Base-by-base conservation (phyloP, 37 sponge, comb jelly and placozoan genomes). In the Halisarca cf. caerulea region DNA sequence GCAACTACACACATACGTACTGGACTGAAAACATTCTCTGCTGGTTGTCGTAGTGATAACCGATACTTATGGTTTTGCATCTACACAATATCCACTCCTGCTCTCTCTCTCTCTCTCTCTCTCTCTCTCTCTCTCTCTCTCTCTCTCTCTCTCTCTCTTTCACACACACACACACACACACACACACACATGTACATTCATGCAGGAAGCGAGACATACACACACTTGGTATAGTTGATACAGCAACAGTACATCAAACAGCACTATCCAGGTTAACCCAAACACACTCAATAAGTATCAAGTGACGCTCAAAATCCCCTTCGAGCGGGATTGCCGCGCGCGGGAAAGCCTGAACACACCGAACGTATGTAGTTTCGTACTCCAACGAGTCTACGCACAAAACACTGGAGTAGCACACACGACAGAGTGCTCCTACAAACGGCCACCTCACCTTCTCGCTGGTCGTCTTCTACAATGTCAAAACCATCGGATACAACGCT, bases 131-230 rank as follows among this genome's bases (percentile, higher is more conserved):
- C n/a, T n/a, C n/a, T n/a, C n/a, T n/a, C n/a, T n/a, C n/a, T n/a
- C n/a, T n/a, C n/a, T n/a, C n/a, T n/a, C n/a, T n/a, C n/a, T n/a
- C n/a, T n/a, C n/a, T n/a, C n/a, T n/a, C n/a, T n/a, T n/a, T n/a
- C 79, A 78, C 54, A 42, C 70, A 68, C 47, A 66, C 70, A 68
- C 54, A 66, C 25, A 43, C 70, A 66, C 70, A 68, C 82, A 82
- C 60, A 14, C 64, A 15, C 64, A 59, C 43, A 59, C 82, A 59
- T 64, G 0, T 37, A 59, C 82, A 82, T 38, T 1, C 82, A 59
- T 64, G 59, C 82, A 82, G 64, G 59, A 61, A 82, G 36, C 68
- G 47, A 84, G 40, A 73, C 75, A 84, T 75, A 58, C 42, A 80
- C 59, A 57, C 59, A 57, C 59, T 30, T 28, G 23, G 66, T 9